These are phyloP conservation scores for Alaudala cheleensis DNA, from an alignment of 2,113 vertebrate species.

Conservation along the genomic window DNA sequence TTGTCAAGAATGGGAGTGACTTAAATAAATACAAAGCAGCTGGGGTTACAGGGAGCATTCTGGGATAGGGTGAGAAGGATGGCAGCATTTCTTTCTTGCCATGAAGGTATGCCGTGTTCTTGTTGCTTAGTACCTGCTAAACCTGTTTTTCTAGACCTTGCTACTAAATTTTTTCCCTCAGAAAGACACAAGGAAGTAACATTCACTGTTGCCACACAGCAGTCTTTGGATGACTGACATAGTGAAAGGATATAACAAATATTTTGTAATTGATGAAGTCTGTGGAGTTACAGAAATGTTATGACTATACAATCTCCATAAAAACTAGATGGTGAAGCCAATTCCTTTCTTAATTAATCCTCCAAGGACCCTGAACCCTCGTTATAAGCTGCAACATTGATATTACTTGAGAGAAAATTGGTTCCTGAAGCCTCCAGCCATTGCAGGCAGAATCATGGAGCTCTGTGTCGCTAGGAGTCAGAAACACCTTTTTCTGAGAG, in stretches of 20 bases:
- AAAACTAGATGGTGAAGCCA: background rate
- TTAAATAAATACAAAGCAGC: background rate
- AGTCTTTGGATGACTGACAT: background rate
- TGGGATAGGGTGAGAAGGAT: background rate
- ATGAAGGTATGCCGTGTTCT: background rate
- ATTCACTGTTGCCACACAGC: background rate
- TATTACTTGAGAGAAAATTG: background rate
- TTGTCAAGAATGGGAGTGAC: background rate
- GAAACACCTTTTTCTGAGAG: background rate
- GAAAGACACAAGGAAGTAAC: background rate
- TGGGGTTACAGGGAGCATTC: background rate
- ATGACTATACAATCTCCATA: background rate
- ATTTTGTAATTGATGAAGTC: background rate
- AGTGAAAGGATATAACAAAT: background rate
- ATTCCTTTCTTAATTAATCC: background rate
- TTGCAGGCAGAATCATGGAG: background rate
- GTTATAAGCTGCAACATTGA: background rate
- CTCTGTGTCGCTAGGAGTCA: background rate
- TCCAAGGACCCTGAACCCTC: background rate
- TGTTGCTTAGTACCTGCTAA: background rate
- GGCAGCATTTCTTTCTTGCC: accelerated
- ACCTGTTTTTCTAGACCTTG: background rate
- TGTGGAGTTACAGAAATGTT: background rate
- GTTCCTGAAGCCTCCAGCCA: background rate
- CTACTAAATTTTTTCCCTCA: background rate